Evolutionary conservation across 2,113 vertebrate species (phyloP).

Genomic region (Pterocles burchelli): DNA sequence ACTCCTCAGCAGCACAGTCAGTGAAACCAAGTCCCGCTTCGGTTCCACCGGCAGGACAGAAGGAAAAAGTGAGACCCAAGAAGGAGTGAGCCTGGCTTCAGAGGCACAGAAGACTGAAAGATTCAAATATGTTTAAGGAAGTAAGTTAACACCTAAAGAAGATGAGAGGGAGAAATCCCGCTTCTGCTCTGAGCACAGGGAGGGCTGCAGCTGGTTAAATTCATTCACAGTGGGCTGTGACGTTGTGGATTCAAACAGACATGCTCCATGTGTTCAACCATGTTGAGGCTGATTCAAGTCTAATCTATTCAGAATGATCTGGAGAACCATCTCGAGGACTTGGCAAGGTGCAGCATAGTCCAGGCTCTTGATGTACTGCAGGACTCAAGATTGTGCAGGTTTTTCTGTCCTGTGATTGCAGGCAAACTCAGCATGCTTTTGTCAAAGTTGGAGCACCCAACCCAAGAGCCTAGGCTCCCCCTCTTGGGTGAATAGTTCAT

Average conservation of each 20-base stretch:
- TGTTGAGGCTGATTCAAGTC: not conserved
- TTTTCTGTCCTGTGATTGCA: not conserved
- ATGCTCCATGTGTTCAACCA: not conserved
- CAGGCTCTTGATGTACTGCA: not conserved
- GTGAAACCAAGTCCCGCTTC: not conserved
- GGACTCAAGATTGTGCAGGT: not conserved
- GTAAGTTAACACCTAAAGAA: not conserved
- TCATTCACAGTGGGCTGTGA: not conserved
- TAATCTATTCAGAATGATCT: not conserved
- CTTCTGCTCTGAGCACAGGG: not conserved
- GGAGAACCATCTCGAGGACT: not conserved
- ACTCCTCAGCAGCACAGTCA: not conserved
- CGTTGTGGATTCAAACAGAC: not conserved
- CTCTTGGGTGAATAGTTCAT: not conserved
- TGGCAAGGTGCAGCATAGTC: not conserved
- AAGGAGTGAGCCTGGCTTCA: not conserved
- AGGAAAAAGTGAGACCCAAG: not conserved
- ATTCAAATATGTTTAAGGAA: not conserved
- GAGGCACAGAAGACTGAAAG: not conserved
- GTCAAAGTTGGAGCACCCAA: not conserved
- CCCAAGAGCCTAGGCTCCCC: not conserved
- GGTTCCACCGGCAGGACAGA: not conserved
- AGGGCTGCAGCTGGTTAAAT: not conserved
- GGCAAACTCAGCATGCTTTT: not conserved
- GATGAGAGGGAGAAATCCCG: not conserved